Conservation (phyloP, 1,140 invertebrate species). For the Agrilus planipennis region DNA sequence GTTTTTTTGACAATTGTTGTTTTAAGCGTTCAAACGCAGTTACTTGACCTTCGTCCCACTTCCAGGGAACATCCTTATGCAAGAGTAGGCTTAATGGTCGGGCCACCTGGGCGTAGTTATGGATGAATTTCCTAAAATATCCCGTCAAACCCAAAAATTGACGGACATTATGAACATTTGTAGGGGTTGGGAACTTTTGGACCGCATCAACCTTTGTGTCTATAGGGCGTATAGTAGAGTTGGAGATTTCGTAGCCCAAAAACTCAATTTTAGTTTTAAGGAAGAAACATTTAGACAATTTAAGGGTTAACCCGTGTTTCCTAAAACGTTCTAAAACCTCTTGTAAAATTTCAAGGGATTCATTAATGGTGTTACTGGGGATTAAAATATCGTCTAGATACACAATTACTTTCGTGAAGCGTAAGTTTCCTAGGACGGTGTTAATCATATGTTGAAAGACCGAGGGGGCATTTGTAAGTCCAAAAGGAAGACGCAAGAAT, state of each 20-base stretch:
- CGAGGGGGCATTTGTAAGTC: constrained; percentile 31
- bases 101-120: constrained; percentile 21
- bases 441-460: constrained; percentile 2
- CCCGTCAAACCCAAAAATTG: constrained; percentile 5
- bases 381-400: too few species aligned
- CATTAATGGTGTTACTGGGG: too few species aligned
- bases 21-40: constrained; percentile 8
- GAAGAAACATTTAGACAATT: too few species aligned
- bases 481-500: constrained; percentile 33
- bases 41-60: constrained; percentile 10
- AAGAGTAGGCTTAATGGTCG: constrained; percentile 21
- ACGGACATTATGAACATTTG: constrained; percentile 1
- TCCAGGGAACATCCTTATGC: constrained; percentile 18
- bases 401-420: too few species aligned
- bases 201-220: background rate
- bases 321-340: too few species aligned
- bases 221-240: background rate
- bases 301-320: too few species aligned
- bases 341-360: too few species aligned
- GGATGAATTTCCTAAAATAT: constrained; percentile 28
- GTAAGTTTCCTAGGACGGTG: too few species aligned
- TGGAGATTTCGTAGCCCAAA: background rate
- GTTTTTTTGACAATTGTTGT: constrained; percentile 6
- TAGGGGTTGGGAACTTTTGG: constrained; percentile 1
- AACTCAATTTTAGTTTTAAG: background rate